A percentile compares a stretch with the other conserved stretches of the same genome.
phyloP scores from a whole-genome alignment of 2,113 vertebrate genomes.

The Muscicapa adusta region DNA sequence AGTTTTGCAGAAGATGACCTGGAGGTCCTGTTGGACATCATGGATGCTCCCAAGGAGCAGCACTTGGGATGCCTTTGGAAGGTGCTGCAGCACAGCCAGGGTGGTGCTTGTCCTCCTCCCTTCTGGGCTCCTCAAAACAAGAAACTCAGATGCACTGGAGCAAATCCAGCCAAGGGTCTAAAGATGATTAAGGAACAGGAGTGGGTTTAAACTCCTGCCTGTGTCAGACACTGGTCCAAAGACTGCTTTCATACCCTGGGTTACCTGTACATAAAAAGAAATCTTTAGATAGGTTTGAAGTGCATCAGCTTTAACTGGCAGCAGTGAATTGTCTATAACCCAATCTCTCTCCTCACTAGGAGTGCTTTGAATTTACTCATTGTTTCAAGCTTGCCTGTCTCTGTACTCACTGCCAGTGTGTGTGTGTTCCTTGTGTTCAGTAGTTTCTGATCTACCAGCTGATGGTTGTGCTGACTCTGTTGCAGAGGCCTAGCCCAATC shows the following conservation, averaged over 20 bases:
- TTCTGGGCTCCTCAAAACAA: background rate
- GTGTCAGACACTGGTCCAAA: background rate
- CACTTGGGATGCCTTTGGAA: background rate
- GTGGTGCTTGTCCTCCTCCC: background rate
- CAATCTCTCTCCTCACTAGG: background rate
- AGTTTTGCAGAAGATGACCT: background rate
- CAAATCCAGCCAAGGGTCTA: background rate
- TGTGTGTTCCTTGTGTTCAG: background rate
- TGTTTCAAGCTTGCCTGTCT: background rate
- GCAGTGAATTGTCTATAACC: background rate
- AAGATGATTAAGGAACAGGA: background rate
- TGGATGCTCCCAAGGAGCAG: background rate
- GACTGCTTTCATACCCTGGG: background rate
- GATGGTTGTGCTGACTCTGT: background rate
- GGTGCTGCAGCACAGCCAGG: background rate
- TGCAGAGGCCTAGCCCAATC: conserved; percentile 86
- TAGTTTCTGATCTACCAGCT: background rate
- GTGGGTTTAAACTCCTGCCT: background rate
- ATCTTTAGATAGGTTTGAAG: background rate
- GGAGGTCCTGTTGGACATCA: background rate
- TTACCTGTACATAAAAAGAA: background rate
- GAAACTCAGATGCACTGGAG: background rate
- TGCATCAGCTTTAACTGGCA: background rate
- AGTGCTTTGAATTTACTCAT: background rate
- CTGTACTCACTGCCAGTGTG: background rate